Conservation (phyloP, 2,888 invertebrate species). For the Rhyacophila evoluta region DNA sequence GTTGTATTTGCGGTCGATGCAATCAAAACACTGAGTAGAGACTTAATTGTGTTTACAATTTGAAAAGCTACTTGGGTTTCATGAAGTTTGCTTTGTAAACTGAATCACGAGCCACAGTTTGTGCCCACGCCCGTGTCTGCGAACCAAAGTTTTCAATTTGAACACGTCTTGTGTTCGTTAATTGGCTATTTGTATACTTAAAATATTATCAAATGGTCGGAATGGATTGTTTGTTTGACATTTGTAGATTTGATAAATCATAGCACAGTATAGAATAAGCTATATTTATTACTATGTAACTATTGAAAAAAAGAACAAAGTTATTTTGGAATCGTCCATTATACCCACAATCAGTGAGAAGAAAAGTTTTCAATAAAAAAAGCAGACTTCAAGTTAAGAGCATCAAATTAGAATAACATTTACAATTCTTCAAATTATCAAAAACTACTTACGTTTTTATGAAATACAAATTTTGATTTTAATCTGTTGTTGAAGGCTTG, state of each 20-base stretch:
- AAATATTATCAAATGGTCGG: not conserved
- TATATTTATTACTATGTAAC: not conserved
- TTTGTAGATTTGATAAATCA: not conserved
- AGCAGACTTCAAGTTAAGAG: too few relatives aligned
- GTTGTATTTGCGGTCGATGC: not conserved
- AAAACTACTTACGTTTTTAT: too few relatives aligned
- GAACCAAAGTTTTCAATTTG: not conserved
- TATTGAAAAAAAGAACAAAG: too few relatives aligned
- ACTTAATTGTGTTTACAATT: conserved; percentile 10
- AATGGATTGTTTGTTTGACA: not conserved
- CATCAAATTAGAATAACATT: too few relatives aligned
- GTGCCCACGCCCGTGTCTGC: not conserved
- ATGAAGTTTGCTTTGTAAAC: conserved; percentile 22
- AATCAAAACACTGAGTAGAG: not conserved
- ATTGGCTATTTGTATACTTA: not conserved
- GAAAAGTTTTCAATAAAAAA: too few relatives aligned
- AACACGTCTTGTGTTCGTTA: not conserved
- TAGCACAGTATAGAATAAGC: not conserved
- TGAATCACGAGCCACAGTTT: not conserved
- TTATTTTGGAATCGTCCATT: too few relatives aligned
- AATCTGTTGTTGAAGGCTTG: too few relatives aligned
- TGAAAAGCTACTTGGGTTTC: not conserved
- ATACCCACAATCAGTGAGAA: too few relatives aligned
- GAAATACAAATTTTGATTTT: too few relatives aligned
- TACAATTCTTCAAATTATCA: too few relatives aligned